Conservation (phyloP, 2,888 invertebrate species). For the Mythimna albipuncta region DNA sequence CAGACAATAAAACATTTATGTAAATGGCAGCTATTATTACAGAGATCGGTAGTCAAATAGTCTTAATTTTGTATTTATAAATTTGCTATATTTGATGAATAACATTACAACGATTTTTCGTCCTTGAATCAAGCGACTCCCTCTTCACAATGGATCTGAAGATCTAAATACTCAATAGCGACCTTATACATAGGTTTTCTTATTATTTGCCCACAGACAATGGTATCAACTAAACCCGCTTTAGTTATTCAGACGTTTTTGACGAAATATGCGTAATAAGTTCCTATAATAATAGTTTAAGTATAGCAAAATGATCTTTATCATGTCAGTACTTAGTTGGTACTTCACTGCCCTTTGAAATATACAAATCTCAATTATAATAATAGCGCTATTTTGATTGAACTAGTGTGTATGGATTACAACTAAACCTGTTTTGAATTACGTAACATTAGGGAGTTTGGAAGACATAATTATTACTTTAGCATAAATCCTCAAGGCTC, state of each 20-base stretch:
- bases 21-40: not conserved
- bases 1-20: no score
- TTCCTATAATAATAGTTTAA: not conserved
- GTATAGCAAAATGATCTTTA: not conserved
- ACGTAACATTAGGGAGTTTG: not conserved
- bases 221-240: constrained; percentile 11
- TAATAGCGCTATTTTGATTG: not conserved
- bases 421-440: constrained; percentile 4
- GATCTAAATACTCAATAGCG: constrained; percentile 3
- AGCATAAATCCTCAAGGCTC: no score
- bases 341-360: not conserved
- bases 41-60: not conserved
- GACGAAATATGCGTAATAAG: constrained; percentile 10
- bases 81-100: not conserved
- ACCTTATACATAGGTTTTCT: not conserved
- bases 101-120: not conserved
- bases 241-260: not conserved
- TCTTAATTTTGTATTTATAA: no score
- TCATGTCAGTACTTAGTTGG: not conserved
- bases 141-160: not conserved
- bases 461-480: not conserved
- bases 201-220: constrained; percentile 10
- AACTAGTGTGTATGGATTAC: not conserved
- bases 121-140: not conserved
- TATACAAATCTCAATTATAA: not conserved